These are phyloP conservation scores for Heliconius hortense DNA, from an alignment of 2,888 invertebrate species.

Conservation along the genomic window DNA sequence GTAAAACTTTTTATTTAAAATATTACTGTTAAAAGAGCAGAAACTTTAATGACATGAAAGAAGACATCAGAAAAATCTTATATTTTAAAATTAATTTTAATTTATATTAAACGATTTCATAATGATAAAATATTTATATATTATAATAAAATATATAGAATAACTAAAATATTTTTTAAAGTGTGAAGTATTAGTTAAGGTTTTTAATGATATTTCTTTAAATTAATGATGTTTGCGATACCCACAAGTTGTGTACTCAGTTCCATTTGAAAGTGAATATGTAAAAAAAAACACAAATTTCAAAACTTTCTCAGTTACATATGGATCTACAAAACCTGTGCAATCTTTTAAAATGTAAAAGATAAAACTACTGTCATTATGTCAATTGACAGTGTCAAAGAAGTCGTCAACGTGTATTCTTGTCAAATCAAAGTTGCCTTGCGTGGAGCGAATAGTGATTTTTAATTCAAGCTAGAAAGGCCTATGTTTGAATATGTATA, in stretches of 20 bases:
- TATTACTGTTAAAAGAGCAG: too few relatives aligned
- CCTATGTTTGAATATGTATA: conserved; percentile 24
- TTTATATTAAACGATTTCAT: background rate
- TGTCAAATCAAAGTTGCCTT: conserved; percentile 23
- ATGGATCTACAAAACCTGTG: background rate
- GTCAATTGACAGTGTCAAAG: conserved; percentile 33
- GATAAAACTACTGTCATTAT: conserved; percentile 15
- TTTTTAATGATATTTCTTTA: background rate
- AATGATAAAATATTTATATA: too few relatives aligned
- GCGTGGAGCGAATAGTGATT: conserved; percentile 30
- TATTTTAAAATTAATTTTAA: background rate
- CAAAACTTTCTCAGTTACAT: background rate
- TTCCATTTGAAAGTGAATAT: too few relatives aligned
- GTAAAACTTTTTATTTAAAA: too few relatives aligned
- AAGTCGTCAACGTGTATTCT: conserved; percentile 38
- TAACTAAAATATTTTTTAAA: background rate
- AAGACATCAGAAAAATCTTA: background rate
- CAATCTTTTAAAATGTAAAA: background rate
- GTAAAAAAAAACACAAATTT: too few relatives aligned
- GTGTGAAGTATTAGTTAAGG: background rate
- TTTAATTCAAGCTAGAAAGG: conserved; percentile 27
- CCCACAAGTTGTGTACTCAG: background rate
- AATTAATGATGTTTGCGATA: background rate
- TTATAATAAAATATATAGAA: too few relatives aligned
- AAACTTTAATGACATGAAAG: background rate